phyloP scores from a whole-genome alignment of 2,797 vertebrate genomes.

The Lutjanus argentimaculatus region DNA sequence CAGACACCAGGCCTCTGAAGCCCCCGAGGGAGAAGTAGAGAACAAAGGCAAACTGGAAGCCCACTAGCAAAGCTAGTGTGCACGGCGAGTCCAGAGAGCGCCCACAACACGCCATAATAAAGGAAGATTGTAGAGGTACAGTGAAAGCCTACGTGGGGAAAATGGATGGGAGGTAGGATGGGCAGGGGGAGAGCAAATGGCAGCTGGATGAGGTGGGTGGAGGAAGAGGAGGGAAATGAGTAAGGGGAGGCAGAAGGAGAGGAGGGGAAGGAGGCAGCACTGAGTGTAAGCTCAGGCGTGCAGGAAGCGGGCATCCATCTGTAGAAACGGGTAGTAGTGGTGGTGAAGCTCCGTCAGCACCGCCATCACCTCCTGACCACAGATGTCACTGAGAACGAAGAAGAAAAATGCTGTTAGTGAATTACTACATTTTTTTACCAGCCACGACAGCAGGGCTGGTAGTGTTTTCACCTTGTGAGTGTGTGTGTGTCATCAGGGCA shows the following conservation, averaged over 20 bases:
- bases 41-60: slow-evolving; percentile 97
- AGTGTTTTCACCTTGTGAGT: too few species aligned
- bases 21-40: slow-evolving; percentile 97
- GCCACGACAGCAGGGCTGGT: too few species aligned
- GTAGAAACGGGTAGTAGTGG: slow-evolving; percentile 59
- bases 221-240: slow-evolving; percentile 31
- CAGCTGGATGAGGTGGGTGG: slow-evolving; percentile 10
- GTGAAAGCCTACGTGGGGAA: slow-evolving; percentile 9
- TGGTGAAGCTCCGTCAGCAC: slow-evolving; percentile 68
- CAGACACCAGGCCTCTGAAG: slow-evolving; percentile 92
- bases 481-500: too few species aligned
- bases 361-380: slow-evolving; percentile 76
- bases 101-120: slow-evolving; percentile 85
- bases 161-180: slow-evolving; percentile 6
- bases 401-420: background rate
- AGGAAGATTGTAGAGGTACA: background rate
- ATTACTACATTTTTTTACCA: too few species aligned
- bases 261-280: slow-evolving; percentile 43
- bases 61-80: slow-evolving; percentile 92
- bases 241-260: slow-evolving; percentile 62
- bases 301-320: slow-evolving; percentile 64
- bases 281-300: slow-evolving; percentile 50
- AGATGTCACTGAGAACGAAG: slow-evolving; percentile 38
- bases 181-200: slow-evolving; percentile 15
- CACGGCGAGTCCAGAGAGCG: slow-evolving; percentile 90